Evolutionary conservation across 2,797 vertebrate species (phyloP).

Genomic region (Octomys mimax): DNA sequence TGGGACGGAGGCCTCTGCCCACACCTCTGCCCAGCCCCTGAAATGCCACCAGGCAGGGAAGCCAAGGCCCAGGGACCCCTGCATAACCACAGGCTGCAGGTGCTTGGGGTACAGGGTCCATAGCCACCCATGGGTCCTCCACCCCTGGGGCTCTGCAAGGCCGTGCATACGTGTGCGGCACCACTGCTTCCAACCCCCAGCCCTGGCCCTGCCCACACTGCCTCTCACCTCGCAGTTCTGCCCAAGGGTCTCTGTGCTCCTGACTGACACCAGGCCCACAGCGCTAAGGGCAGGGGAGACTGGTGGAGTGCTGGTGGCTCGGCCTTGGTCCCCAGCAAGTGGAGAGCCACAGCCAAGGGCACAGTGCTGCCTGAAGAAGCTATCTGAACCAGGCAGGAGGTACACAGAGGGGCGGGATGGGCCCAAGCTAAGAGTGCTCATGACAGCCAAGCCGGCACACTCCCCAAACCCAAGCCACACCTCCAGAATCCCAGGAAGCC

Average conservation of each 20-base stretch:
- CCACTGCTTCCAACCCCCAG: fast-evolving
- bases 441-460: fast-evolving
- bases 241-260: neutral
- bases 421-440: neutral
- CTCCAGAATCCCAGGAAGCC: neutral
- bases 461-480: neutral
- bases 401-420: neutral
- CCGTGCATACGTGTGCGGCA: neutral
- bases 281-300: neutral
- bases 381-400: fast-evolving
- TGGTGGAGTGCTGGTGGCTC: neutral
- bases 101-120: fast-evolving
- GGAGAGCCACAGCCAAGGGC: neutral
- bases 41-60: neutral
- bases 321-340: neutral
- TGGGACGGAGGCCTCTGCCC: fast-evolving
- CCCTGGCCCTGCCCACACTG: fast-evolving
- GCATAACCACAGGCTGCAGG: neutral
- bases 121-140: neutral
- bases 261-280: neutral
- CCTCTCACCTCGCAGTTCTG: neutral
- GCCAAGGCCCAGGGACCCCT: neutral
- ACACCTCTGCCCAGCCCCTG: neutral
- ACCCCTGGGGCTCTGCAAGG: fast-evolving
- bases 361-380: neutral